These are phyloP conservation scores for Tachina fera DNA, from an alignment of 2,888 invertebrate species.

Conservation along the genomic window DNA sequence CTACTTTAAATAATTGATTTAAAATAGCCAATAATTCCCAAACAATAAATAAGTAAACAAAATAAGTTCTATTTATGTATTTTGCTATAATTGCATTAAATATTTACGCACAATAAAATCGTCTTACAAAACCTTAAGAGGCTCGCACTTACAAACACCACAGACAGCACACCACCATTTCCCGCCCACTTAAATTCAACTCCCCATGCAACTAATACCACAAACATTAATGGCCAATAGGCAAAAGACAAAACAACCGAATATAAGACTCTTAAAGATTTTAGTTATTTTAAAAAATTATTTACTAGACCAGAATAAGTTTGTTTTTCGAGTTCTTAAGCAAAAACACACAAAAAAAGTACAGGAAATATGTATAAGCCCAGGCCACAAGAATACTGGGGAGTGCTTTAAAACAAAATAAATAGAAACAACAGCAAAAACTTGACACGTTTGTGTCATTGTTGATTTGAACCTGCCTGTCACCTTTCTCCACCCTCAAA, in stretches of 20 bases:
- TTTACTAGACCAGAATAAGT: conserved; percentile 70
- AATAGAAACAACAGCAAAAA: conserved; percentile 37
- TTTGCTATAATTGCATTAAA: conserved; percentile 59
- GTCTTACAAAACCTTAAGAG: conserved; percentile 20
- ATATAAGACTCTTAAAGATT: conserved; percentile 45
- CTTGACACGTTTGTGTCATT: conserved; percentile 64
- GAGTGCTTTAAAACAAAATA: conserved; percentile 47
- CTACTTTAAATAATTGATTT: neutral
- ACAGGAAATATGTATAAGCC: conserved; percentile 47
- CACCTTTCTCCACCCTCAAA: neutral
- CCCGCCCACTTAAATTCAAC: neutral
- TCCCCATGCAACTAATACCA: neutral
- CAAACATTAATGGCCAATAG: conserved; percentile 33
- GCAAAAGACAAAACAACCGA: neutral
- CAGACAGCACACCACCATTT: neutral
- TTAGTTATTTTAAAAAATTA: conserved; percentile 58
- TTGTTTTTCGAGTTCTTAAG: conserved; percentile 37
- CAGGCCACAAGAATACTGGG: conserved; percentile 43
- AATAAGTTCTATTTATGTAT: conserved; percentile 16
- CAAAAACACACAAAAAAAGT: neutral
- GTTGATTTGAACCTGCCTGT: neutral
- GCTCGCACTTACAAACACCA: neutral
- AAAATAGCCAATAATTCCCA: neutral
- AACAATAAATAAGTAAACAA: neutral
- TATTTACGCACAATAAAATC: conserved; percentile 66